Percentiles rank a stretch among this genome's conserved stretches.
These are phyloP conservation scores for Terrapene triunguis DNA, from an alignment of 2,113 vertebrate species.

Conservation along the genomic window DNA sequence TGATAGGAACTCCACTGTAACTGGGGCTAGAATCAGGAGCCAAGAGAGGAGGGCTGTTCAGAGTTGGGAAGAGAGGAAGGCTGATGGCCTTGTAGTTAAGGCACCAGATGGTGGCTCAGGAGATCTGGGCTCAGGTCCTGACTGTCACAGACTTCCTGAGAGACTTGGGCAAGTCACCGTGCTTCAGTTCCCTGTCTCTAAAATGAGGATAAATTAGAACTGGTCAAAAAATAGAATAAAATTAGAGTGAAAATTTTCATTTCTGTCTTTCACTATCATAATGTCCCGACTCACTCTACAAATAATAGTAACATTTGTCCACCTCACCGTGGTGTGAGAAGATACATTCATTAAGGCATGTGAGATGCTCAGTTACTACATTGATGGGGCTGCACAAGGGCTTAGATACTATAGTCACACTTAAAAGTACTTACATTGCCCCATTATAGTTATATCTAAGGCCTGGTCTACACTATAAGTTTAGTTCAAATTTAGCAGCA, in stretches of 20 bases:
- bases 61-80: background rate
- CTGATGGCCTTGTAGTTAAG: background rate
- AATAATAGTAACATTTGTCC: background rate
- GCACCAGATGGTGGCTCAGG: too few relatives aligned
- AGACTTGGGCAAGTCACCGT: background rate
- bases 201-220: too few relatives aligned
- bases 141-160: background rate
- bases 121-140: background rate
- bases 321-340: background rate
- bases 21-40: background rate
- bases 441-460: too few relatives aligned
- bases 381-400: background rate
- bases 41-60: background rate
- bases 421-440: background rate
- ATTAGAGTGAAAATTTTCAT: too few relatives aligned
- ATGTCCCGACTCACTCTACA: background rate
- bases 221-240: too few relatives aligned
- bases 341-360: background rate
- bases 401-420: background rate
- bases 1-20: background rate
- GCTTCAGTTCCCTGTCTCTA: too few relatives aligned
- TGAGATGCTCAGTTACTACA: background rate
- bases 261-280: background rate
- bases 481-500: too few relatives aligned
- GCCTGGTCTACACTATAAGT: too few relatives aligned